Evolutionary conservation across 1,140 invertebrate species (phyloP).

Genomic region (Bombus picipes): DNA sequence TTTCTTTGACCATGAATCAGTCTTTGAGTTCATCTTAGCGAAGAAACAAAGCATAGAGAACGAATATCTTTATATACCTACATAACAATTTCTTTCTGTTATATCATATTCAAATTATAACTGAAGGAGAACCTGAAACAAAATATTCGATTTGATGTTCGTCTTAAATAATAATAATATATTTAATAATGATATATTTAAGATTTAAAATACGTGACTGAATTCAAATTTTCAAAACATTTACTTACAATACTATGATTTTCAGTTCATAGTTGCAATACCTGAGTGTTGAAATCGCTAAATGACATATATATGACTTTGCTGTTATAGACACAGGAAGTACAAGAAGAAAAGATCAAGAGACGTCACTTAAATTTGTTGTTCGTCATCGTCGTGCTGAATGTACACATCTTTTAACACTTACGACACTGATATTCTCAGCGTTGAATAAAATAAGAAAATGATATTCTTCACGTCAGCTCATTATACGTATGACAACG

Average conservation of each 20-base stretch:
- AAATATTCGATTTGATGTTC: neutral
- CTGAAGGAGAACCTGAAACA: neutral
- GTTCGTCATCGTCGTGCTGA: neutral
- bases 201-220: too few relatives aligned
- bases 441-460: conserved; percentile 51
- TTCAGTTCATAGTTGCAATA: neutral
- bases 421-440: neutral
- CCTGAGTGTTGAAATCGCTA: neutral
- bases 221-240: too few relatives aligned
- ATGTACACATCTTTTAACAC: neutral
- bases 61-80: neutral
- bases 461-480: conserved; percentile 17
- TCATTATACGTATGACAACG: neutral
- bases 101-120: neutral
- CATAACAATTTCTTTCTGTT: neutral
- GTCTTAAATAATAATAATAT: neutral
- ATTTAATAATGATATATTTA: too few relatives aligned
- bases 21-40: neutral
- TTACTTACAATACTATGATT: too few relatives aligned
- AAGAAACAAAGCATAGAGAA: neutral
- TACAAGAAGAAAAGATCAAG: neutral
- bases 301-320: neutral
- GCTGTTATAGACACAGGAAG: neutral
- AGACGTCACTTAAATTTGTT: neutral
- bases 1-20: conserved; percentile 4